Conservation (phyloP, 2,797 vertebrate species). For the Danio albolineatus region DNA sequence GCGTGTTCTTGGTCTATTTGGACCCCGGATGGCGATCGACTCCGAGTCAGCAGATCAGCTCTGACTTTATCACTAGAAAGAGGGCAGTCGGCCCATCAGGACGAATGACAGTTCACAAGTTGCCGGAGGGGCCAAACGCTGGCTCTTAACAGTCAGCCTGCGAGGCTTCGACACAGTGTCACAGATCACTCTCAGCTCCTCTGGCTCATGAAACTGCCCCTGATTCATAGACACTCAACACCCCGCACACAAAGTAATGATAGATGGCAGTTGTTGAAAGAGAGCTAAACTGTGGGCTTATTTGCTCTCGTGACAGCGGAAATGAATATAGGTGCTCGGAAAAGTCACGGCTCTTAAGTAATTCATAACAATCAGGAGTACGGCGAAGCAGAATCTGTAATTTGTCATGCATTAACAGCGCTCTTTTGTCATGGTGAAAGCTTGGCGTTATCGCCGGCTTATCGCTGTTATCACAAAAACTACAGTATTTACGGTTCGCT, state of each 20-base stretch:
- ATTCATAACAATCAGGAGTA: slow-evolving; percentile 50
- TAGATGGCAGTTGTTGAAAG: slow-evolving; percentile 65
- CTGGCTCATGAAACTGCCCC: slow-evolving; percentile 52
- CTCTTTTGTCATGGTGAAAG: slow-evolving; percentile 43
- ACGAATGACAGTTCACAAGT: slow-evolving; percentile 70
- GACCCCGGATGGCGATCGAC: slow-evolving; percentile 26
- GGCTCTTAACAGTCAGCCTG: slow-evolving; percentile 70
- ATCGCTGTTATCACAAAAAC: slow-evolving; percentile 29
- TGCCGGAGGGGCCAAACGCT: slow-evolving; percentile 67
- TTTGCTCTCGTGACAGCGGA: slow-evolving; percentile 62
- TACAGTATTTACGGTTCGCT: slow-evolving; percentile 31
- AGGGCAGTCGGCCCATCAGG: slow-evolving; percentile 47
- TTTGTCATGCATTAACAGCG: slow-evolving; percentile 42
- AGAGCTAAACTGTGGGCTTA: slow-evolving; percentile 66
- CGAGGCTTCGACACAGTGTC: slow-evolving; percentile 70
- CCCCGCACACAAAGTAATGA: slow-evolving; percentile 65
- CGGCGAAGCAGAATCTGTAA: slow-evolving; percentile 32
- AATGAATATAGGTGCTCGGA: slow-evolving; percentile 62
- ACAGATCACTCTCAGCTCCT: slow-evolving; percentile 57
- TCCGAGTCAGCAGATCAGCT: slow-evolving; percentile 64
- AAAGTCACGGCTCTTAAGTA: slow-evolving; percentile 42
- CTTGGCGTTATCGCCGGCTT: slow-evolving; percentile 18
- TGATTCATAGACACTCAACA: slow-evolving; percentile 39
- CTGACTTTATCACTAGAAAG: slow-evolving; percentile 48
- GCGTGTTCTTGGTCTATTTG: slow-evolving; percentile 1